phyloP scores from a whole-genome alignment of 2,113 vertebrate genomes.

The Fulica atra region DNA sequence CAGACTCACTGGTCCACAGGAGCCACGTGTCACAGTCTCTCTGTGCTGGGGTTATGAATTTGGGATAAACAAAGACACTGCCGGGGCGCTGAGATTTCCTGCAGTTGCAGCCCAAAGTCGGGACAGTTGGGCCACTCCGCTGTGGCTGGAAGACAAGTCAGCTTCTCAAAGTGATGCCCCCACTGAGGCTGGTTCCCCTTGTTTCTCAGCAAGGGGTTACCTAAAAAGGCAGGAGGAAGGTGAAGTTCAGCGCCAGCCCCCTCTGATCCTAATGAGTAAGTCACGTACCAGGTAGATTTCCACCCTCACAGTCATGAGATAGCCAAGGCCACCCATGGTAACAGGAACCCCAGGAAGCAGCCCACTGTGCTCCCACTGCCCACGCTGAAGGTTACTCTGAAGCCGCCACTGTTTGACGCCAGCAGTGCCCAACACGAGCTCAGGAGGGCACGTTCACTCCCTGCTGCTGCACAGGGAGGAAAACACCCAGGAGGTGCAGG shows the following conservation, averaged over 20 bases:
- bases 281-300: background rate
- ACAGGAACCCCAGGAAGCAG: background rate
- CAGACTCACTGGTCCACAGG: background rate
- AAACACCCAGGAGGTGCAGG: background rate
- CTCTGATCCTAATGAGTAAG: background rate
- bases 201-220: background rate
- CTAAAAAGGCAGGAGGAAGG: background rate
- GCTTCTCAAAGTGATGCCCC: background rate
- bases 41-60: background rate
- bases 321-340: fast-evolving
- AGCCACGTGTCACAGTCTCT: background rate
- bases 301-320: background rate
- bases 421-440: fast-evolving
- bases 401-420: background rate
- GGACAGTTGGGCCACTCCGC: background rate
- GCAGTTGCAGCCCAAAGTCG: background rate
- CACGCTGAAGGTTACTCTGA: fast-evolving
- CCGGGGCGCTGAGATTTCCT: background rate
- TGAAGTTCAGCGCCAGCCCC: background rate
- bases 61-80: background rate
- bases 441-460: background rate
- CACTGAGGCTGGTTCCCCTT: background rate
- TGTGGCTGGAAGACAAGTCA: background rate
- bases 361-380: background rate
- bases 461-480: background rate